phyloP scores from a whole-genome alignment of 1,140 invertebrate species.

The Cylas formicarius region DNA sequence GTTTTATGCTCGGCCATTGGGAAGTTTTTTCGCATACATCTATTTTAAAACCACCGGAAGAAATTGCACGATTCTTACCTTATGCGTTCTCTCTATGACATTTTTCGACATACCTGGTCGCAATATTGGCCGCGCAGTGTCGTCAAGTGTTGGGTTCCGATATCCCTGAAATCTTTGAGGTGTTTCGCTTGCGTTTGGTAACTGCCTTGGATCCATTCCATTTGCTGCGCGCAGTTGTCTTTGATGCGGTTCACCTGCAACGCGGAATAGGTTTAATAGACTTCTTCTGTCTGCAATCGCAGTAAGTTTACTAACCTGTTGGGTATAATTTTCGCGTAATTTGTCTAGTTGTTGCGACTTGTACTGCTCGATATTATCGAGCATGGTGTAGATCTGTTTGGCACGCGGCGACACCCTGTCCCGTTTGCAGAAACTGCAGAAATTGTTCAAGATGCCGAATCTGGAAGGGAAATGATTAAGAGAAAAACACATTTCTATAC shows the following conservation, averaged over 20 bases:
- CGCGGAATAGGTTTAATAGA: neutral
- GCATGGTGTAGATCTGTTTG: slow-evolving; percentile 74
- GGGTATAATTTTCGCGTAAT: slow-evolving; percentile 83
- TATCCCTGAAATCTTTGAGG: slow-evolving; percentile 81
- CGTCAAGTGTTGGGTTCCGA: slow-evolving; percentile 78
- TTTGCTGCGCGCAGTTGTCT: slow-evolving; percentile 87
- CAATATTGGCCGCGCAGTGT: slow-evolving; percentile 84
- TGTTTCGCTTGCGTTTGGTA: slow-evolving; percentile 83
- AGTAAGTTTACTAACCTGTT: slow-evolving; percentile 56
- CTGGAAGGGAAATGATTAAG: slow-evolving; percentile 42
- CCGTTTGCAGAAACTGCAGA: slow-evolving; percentile 60
- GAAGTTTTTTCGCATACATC: no score
- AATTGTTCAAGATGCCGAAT: slow-evolving; percentile 55
- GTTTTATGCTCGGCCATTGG: no score
- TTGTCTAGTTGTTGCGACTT: slow-evolving; percentile 82
- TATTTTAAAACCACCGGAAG: no score
- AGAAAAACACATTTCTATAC: neutral
- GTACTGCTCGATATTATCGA: slow-evolving; percentile 85
- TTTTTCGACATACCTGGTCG: slow-evolving; percentile 73
- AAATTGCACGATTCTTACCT: no score
- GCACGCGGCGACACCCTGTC: slow-evolving; percentile 65
- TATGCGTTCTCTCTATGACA: no score
- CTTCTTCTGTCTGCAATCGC: neutral
- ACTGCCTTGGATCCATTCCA: slow-evolving; percentile 88
- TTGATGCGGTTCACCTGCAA: slow-evolving; percentile 74